Base-by-base conservation (phyloP, 1,140 invertebrate species). In the Neuroterus valhalla region DNA sequence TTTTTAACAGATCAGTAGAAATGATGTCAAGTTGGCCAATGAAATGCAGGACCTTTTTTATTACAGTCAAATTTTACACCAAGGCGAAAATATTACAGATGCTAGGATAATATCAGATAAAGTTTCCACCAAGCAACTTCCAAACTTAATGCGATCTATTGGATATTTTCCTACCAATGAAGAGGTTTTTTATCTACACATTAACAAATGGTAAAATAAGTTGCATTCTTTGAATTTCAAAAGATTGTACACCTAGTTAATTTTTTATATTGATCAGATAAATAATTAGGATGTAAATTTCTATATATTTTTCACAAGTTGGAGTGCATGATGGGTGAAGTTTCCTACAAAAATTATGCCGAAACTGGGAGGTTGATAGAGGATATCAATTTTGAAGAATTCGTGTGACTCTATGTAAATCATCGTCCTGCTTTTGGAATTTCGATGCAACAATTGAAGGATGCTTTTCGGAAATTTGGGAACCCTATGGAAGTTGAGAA, bases 1-100 rank as follows among this genome's bases (percentile, higher is more conserved):
- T 52, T 38, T 55, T 14, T 71, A 48, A 42, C 70, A 93, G 92
- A 68, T 88, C 91, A 6, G 90, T 92, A 1, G 92, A 93, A 68
- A 83, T 85, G 2, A 86, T 91, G 38, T 81, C 88, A 2, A 92
- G 90, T 86, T 94, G 21, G 93, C 94, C 74, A 91, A 92, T 38
- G 94, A 95, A 86, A 92, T 95, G 68, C 88, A 94, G 72, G 93
- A 94, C 80, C 88, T 94, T 45, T 95, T 95, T 85, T 94, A 94
- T 85, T 95, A 94, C 85, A 92, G 93, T 74, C 93, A 95, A 88
- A 93, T 95, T 21, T 87, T 92, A 70, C 92, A 94, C 77, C 93
- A 94, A 85, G 93, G 93, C 14, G 92, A 94, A 45, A 92, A 93
- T 82, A 92, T 92, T 0, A 92, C 91, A 52, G 89, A 91, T 2